Conservation (phyloP, 2,888 invertebrate genomes). For the Thymelicus sylvestris region DNA sequence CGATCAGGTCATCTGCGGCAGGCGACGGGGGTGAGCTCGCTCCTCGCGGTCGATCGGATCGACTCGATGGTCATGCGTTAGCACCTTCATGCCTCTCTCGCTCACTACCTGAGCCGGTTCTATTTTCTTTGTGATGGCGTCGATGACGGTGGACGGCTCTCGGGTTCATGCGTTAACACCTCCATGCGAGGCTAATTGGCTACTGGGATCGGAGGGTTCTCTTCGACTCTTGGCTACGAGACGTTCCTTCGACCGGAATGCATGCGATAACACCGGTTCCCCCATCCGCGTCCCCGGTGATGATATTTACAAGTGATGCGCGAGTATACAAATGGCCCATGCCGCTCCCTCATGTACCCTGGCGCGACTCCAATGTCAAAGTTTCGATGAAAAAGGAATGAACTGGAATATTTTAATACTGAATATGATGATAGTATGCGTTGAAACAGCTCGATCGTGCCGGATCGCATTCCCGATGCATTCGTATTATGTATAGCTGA, state of each 20-base stretch:
- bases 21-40: slow-evolving; percentile 48
- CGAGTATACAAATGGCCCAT: slow-evolving; percentile 13
- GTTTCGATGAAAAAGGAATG: slow-evolving; percentile 43
- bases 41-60: slow-evolving; percentile 29
- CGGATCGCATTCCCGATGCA: slow-evolving; percentile 23
- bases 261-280: slow-evolving; percentile 49
- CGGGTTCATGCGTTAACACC: slow-evolving; percentile 57
- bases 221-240: slow-evolving; percentile 34
- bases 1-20: slow-evolving; percentile 92
- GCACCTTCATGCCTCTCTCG: slow-evolving; percentile 41
- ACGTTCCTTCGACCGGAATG: slow-evolving; percentile 38
- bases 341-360: slow-evolving; percentile 17
- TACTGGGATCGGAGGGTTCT: slow-evolving; percentile 36
- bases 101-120: slow-evolving; percentile 30
- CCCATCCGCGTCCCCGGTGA: slow-evolving; percentile 59
- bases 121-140: slow-evolving; percentile 23
- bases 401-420: slow-evolving; percentile 41
- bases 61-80: slow-evolving; percentile 44
- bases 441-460: slow-evolving; percentile 19
- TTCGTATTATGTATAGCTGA: slow-evolving; percentile 68
- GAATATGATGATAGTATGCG: slow-evolving; percentile 39
- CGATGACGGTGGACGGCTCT: slow-evolving; percentile 31
- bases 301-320: slow-evolving; percentile 54
- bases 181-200: slow-evolving; percentile 49
- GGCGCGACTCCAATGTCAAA: slow-evolving; percentile 43